phyloP scores from a whole-genome alignment of 30 jellyfish, hydroid and myxozoan genomes.

The Haliclystus octoradiatus region DNA sequence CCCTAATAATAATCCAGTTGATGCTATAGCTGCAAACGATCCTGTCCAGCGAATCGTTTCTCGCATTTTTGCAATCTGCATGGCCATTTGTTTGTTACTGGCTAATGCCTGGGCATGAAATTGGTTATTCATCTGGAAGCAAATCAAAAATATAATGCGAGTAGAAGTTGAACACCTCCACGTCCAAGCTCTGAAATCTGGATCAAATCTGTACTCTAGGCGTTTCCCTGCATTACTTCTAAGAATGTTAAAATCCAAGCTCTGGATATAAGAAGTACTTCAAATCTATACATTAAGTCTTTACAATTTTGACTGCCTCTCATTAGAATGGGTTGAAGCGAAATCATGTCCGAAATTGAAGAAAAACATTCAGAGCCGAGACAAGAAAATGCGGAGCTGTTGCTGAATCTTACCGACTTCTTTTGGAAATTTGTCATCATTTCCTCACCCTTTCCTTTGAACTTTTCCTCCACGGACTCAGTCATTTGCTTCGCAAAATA shows the following conservation, averaged over 20 bases:
- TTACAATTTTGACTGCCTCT: too few species aligned
- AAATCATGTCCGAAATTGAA: too few species aligned
- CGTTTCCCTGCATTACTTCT: too few species aligned
- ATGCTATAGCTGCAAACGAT: constrained; percentile 58
- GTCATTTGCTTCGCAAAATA: constrained; percentile 49
- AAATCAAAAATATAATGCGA: background rate
- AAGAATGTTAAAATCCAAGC: too few species aligned
- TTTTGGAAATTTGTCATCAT: background rate
- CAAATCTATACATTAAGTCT: too few species aligned
- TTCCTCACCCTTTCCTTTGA: constrained; percentile 53
- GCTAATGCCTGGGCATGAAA: constrained; percentile 67
- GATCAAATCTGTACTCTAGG: too few species aligned
- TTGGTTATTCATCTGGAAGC: constrained; percentile 53
- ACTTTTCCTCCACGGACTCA: constrained; percentile 72
- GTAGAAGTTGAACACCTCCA: too few species aligned
- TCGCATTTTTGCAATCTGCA: constrained; percentile 77
- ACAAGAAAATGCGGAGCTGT: too few species aligned
- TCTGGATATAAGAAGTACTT: too few species aligned
- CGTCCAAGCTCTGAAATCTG: too few species aligned
- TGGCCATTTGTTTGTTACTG: constrained; percentile 71
- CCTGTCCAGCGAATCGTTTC: constrained; percentile 93
- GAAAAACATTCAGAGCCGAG: too few species aligned
- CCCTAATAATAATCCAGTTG: constrained; percentile 74
- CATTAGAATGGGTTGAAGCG: too few species aligned
- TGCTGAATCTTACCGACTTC: background rate